Evolutionary conservation across 2,797 vertebrate species (phyloP).

Genomic region (Pyrocephalus nanus): DNA sequence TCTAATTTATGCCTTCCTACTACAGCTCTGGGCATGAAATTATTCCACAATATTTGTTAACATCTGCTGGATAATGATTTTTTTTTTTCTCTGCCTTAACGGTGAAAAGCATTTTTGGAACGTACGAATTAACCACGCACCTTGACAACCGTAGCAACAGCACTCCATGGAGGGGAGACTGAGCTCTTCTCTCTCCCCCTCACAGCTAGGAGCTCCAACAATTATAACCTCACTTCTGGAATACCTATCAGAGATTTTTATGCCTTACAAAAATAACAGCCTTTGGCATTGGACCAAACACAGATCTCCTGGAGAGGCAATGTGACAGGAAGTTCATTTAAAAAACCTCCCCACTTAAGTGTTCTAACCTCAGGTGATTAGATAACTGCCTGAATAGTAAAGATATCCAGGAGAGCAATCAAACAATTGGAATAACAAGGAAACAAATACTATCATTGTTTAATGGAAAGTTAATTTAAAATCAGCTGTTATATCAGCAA

Average conservation of each 20-base stretch:
- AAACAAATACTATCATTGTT: not conserved
- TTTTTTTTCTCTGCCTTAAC: not conserved
- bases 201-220: not conserved
- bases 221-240: not conserved
- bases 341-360: not conserved
- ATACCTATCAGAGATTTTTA: not conserved
- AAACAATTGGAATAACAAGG: not conserved
- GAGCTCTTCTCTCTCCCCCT: not conserved
- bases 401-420: not conserved
- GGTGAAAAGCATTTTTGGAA: not conserved
- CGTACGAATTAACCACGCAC: not conserved
- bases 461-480: slow-evolving; percentile 14
- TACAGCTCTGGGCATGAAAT: not conserved
- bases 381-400: not conserved
- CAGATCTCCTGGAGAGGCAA: not conserved
- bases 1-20: not conserved
- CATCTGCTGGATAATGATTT: not conserved
- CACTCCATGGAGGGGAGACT: accelerated
- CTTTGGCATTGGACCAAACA: not conserved
- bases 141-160: not conserved
- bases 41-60: not conserved
- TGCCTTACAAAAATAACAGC: not conserved
- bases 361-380: not conserved
- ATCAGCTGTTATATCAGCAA: not conserved
- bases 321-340: not conserved